A percentile compares a stretch with the other conserved stretches of the same genome.
Evolutionary conservation across 2,797 vertebrate genomes (phyloP).

Genomic region (Premnoplex brunnescens): DNA sequence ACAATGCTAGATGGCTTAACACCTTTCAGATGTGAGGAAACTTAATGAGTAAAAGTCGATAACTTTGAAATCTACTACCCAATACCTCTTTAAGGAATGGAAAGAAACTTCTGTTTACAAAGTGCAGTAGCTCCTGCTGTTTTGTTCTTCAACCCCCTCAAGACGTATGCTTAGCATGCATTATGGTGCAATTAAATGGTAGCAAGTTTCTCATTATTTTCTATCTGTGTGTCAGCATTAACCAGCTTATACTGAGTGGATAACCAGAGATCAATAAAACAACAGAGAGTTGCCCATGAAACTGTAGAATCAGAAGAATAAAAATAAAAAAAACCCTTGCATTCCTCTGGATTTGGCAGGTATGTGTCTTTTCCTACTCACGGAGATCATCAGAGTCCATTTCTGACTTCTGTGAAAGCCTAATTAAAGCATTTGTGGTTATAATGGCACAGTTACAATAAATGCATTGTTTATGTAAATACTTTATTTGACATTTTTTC

Average conservation of each 20-base stretch:
- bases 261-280: neutral
- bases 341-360: neutral
- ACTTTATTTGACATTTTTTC: neutral
- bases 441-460: neutral
- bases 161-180: neutral
- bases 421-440: neutral
- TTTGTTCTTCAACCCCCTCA: neutral
- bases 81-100: neutral
- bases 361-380: neutral
- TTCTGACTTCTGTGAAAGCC: neutral
- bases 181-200: neutral
- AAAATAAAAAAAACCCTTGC: neutral
- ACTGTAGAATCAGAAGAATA: neutral
- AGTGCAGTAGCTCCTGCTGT: neutral
- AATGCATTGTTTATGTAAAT: neutral
- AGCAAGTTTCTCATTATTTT: neutral
- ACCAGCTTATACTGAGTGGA: neutral
- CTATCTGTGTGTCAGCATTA: constrained; percentile 1
- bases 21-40: neutral
- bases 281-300: neutral
- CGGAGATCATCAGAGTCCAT: neutral
- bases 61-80: neutral
- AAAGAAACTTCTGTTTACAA: neutral
- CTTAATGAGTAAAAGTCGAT: neutral
- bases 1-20: neutral